phyloP scores from a whole-genome alignment of 2,888 invertebrate genomes.

The Orchestes rusci region DNA sequence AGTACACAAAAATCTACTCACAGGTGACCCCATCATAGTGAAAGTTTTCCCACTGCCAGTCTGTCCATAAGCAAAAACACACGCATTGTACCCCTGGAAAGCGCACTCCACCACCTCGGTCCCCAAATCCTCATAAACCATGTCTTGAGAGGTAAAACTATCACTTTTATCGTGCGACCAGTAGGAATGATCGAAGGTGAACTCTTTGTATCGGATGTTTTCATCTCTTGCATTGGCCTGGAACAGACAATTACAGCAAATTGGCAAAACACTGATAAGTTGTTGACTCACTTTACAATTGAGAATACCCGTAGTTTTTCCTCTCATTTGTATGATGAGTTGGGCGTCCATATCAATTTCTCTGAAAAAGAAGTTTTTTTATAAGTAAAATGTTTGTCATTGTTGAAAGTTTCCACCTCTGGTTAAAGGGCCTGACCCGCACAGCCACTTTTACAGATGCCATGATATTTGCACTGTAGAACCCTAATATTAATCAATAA shows the following conservation, averaged over 20 bases:
- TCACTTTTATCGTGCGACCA: conserved; percentile 68
- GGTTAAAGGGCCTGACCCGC: conserved; percentile 83
- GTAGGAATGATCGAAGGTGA: conserved; percentile 84
- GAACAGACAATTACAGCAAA: neutral
- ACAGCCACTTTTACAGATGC: conserved; percentile 90
- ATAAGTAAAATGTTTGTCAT: conserved; percentile 29
- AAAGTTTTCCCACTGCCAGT: conserved; percentile 88
- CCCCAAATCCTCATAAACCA: conserved; percentile 70
- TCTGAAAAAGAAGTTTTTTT: conserved; percentile 50
- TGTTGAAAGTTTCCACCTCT: conserved; percentile 54
- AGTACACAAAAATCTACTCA: conserved; percentile 5
- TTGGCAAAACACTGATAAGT: neutral
- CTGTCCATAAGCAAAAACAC: conserved; percentile 88
- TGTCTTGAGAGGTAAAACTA: conserved; percentile 74
- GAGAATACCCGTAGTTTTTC: conserved; percentile 70
- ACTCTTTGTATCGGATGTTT: conserved; percentile 62
- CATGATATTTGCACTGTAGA: no score
- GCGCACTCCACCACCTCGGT: conserved; percentile 74
- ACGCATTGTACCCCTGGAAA: conserved; percentile 81
- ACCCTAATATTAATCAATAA: no score
- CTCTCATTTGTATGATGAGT: conserved; percentile 78
- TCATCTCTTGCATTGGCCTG: conserved; percentile 42
- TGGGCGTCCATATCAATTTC: conserved; percentile 78
- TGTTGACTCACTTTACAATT: conserved; percentile 57
- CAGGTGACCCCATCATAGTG: conserved; percentile 83